These are phyloP conservation scores for Todus mexicanus DNA, from an alignment of 2,797 vertebrate species.

Conservation along the genomic window DNA sequence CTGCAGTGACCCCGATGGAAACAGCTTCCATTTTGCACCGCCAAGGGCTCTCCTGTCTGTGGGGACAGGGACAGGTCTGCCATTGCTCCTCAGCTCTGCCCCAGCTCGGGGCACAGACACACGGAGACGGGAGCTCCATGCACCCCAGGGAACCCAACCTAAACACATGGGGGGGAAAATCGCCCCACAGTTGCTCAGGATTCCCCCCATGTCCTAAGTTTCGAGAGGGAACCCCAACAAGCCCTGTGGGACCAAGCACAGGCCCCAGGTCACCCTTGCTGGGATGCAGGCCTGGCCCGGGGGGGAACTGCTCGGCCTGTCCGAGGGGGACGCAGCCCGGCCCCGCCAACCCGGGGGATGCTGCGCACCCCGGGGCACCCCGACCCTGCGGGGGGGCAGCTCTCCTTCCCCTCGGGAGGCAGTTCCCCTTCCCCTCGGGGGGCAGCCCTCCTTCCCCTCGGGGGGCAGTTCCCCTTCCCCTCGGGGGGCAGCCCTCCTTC, in stretches of 20 bases:
- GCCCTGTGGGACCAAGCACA: background rate
- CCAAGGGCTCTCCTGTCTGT: background rate
- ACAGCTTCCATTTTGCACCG: background rate
- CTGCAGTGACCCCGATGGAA: background rate
- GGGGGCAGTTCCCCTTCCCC: background rate
- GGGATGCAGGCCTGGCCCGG: background rate
- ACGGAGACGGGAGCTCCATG: background rate
- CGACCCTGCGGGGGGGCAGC: background rate
- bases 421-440: too few relatives aligned
- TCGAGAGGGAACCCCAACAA: background rate
- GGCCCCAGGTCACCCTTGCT: background rate
- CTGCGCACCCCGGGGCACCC: background rate
- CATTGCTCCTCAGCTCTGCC: background rate
- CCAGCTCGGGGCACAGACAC: background rate
- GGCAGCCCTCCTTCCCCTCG: background rate
- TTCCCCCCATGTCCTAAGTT: background rate
- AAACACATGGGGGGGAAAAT: background rate
- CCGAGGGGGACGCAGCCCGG: accelerated
- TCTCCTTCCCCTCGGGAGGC: background rate
- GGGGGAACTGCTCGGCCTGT: background rate
- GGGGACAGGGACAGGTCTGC: background rate
- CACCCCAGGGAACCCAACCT: background rate
- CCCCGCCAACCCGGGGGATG: background rate
- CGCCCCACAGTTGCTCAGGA: background rate
- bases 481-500: too few relatives aligned